A percentile compares a stretch with the other conserved stretches of the same genome.
Evolutionary conservation across 2,797 vertebrate species (phyloP).

Genomic region (Cuculus canorus): DNA sequence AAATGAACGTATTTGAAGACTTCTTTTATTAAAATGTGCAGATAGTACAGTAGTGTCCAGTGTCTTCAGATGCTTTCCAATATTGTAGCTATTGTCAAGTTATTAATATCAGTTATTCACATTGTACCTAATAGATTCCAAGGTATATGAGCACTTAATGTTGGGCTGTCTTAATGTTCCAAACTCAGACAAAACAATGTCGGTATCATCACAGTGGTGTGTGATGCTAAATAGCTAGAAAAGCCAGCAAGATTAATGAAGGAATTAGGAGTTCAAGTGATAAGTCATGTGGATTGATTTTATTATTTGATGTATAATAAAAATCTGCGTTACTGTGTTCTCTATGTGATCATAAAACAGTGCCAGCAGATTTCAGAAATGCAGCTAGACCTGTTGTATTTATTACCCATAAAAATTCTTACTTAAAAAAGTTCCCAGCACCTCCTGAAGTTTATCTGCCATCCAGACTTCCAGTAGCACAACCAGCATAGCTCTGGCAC

Average conservation of each 20-base stretch:
- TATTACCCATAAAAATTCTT: not conserved
- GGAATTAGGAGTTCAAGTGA: not conserved
- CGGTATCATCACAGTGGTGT: not conserved
- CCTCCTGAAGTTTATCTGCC: not conserved
- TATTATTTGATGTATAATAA: not conserved
- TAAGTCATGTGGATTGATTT: not conserved
- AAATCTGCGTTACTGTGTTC: not conserved
- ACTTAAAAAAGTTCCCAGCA: not conserved
- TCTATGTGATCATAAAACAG: not conserved
- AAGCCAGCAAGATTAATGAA: not conserved
- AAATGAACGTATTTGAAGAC: not conserved
- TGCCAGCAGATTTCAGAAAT: not conserved
- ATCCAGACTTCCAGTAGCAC: not conserved
- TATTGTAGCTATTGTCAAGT: not conserved
- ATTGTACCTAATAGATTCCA: not conserved
- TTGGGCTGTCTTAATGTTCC: not conserved
- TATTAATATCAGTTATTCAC: not conserved
- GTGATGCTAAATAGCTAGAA: not conserved
- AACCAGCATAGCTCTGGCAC: not conserved
- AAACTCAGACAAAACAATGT: not conserved
- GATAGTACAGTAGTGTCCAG: not conserved
- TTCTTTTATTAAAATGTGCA: not conserved
- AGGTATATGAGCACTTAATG: not conserved
- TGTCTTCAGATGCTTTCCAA: not conserved
- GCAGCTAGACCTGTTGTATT: not conserved